phyloP scores from a whole-genome alignment of 2,888 invertebrate species.

The Amphipoea lucens region DNA sequence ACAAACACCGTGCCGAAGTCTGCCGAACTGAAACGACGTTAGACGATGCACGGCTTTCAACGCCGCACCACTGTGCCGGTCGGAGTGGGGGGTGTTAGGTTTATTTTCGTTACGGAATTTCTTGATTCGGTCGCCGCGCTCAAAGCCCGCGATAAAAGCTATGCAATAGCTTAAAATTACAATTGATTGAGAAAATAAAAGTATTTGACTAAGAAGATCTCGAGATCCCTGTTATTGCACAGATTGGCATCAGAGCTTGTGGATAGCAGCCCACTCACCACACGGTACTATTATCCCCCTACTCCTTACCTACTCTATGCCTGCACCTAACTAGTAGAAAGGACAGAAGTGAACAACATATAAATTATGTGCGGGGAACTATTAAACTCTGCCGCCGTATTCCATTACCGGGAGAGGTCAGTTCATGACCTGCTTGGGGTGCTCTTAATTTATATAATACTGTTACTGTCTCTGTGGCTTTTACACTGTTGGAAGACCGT shows the following conservation, averaged over 20 bases:
- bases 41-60: no score
- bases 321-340: conserved; percentile 44
- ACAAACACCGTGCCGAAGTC: no score
- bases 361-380: conserved; percentile 61
- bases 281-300: neutral
- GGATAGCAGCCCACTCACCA: neutral
- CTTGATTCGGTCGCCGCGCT: no score
- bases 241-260: neutral
- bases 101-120: no score
- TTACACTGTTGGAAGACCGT: neutral
- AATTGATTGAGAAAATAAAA: neutral
- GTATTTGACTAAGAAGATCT: neutral
- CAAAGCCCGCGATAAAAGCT: no score
- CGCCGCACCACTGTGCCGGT: no score
- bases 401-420: conserved; percentile 59
- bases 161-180: neutral
- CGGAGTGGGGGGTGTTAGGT: no score
- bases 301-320: conserved; percentile 39
- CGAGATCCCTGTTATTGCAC: neutral
- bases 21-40: no score
- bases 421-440: conserved; percentile 32
- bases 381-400: conserved; percentile 64
- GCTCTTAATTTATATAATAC: conserved; percentile 17
- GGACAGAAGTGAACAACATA: conserved; percentile 55
- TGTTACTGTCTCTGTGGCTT: conserved; percentile 22